Base-by-base conservation (phyloP, 2,797 vertebrate genomes). In the Arrhamphus sclerolepis region DNA sequence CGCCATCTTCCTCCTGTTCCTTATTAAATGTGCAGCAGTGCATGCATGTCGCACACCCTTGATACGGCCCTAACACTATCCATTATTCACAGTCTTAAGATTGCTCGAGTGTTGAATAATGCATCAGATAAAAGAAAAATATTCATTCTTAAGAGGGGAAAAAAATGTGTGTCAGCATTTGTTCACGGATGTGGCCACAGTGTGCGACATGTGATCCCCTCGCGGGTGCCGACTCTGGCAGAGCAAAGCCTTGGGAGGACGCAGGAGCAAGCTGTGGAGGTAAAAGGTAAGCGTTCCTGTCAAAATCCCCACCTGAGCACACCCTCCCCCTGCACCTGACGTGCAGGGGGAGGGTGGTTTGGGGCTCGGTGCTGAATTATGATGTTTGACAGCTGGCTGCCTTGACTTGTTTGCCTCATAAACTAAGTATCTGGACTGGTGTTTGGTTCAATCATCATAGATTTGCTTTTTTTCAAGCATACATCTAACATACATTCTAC, bases 1-100 rank as follows among this genome's bases (percentile, higher is more conserved):
- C 41, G 28, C 22, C 24, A 10, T 34, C 61, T 39, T 26, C 50
- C 60, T 34, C 53, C 66, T 59, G 44, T 22, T 70, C 51, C 65
- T 83, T 77, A 82, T 67, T 82, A 74, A 80, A 81, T 72, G 68
- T 81, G 78, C 73, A 78, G 72, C 10, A 6, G 72, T 26, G 85
- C 84, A 42, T 87, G 58, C 62, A 43, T 75, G 74, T 85, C 77
- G 62, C 53, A 62, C 66, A 62, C 82, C 80, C 83, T 84, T 84
- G 71, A 78, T 70, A 75, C 73, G 55, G 59, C 60, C 65, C 46
- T 46, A 71, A 83, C 76, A 82, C 69, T 62, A 82, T 88, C 77
- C 83, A 90, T 90, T 90, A 89, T 89, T 87, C 80, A 87, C 78
- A 64, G 70, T 71, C 73, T 77, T 81, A 80, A 84, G 75, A 72